A percentile compares a stretch with the other conserved stretches of the same genome.
Evolutionary conservation across 1,140 invertebrate genomes (phyloP).

Genomic region (Dendroctonus valens): DNA sequence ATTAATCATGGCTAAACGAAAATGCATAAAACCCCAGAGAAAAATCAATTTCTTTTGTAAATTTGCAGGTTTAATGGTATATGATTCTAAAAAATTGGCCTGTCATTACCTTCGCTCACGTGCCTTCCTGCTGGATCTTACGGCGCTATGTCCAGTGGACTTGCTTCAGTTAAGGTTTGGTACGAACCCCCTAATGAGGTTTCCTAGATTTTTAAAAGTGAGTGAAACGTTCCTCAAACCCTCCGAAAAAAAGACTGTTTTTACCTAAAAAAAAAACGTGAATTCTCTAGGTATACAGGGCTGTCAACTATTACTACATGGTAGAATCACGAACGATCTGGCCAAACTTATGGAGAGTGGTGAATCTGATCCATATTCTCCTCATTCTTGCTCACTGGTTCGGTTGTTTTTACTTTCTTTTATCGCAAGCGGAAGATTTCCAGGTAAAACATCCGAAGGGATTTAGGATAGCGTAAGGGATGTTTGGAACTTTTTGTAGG

Average conservation of each 20-base stretch:
- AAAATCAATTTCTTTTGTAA: too few species aligned
- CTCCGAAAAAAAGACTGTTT: background rate
- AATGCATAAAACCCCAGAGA: too few species aligned
- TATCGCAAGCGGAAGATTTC: conserved; percentile 89
- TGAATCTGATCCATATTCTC: conserved; percentile 92
- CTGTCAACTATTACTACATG: conserved; percentile 93
- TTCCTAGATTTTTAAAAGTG: conserved; percentile 80
- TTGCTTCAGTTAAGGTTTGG: conserved; percentile 79
- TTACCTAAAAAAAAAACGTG: background rate
- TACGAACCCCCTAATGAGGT: conserved; percentile 75
- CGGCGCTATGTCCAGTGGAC: conserved; percentile 82
- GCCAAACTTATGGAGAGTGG: conserved; percentile 94
- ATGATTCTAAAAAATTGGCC: conserved; percentile 85
- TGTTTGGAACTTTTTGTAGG: conserved; percentile 51
- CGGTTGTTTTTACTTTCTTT: conserved; percentile 93
- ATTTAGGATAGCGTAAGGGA: background rate
- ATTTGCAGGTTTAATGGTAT: conserved; percentile 70
- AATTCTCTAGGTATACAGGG: conserved; percentile 72
- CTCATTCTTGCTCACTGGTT: conserved; percentile 96
- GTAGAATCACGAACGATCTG: conserved; percentile 93
- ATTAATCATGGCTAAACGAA: too few species aligned
- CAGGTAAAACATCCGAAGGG: conserved; percentile 52
- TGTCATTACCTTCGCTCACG: conserved; percentile 84
- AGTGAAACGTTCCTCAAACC: background rate
- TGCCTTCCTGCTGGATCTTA: conserved; percentile 82